Percentiles rank a stretch among this genome's conserved stretches.
Evolutionary conservation across 64 coral and sea anemone genomes (phyloP).

Genomic region (Hydrozoanthus tunicans): DNA sequence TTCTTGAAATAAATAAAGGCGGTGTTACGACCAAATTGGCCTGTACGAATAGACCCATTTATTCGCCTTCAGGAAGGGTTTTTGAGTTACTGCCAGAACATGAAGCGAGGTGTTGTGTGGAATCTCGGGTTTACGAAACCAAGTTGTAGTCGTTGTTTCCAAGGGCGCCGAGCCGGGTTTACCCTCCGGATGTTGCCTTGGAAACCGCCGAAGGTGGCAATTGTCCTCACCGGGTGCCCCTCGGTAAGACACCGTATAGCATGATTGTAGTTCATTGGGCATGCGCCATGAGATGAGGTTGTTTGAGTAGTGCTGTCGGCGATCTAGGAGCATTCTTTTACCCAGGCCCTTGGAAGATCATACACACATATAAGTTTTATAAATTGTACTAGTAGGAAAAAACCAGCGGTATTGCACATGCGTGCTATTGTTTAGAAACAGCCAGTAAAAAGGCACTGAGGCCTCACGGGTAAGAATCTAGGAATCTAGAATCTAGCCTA

Average conservation of each 20-base stretch:
- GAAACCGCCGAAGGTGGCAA: conserved; percentile 61
- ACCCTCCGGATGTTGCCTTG: conserved; percentile 57
- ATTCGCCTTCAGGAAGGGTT: conserved; percentile 83
- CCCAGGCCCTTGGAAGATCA: conserved; percentile 67
- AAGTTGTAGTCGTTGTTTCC: conserved; percentile 70
- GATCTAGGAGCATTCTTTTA: conserved; percentile 50
- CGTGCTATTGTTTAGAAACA: not conserved
- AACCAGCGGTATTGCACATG: not conserved
- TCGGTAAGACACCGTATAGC: conserved; percentile 59
- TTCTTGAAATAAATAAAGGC: no score
- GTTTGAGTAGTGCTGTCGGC: conserved; percentile 79
- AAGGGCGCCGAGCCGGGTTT: conserved; percentile 71
- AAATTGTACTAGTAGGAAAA: not conserved
- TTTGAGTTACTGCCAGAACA: conserved; percentile 80
- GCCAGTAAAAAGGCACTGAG: no score
- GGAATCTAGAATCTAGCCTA: no score
- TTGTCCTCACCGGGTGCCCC: conserved; percentile 44
- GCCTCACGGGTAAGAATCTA: no score
- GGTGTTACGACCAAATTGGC: conserved; percentile 55
- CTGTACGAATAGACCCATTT: conserved; percentile 91
- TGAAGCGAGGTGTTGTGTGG: conserved; percentile 84
- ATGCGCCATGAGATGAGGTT: conserved; percentile 77
- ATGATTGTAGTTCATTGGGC: conserved; percentile 41
- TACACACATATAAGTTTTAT: not conserved
- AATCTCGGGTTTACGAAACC: conserved; percentile 65